Conservation (phyloP, 2,888 invertebrate genomes). For the Agriotes lineatus region DNA sequence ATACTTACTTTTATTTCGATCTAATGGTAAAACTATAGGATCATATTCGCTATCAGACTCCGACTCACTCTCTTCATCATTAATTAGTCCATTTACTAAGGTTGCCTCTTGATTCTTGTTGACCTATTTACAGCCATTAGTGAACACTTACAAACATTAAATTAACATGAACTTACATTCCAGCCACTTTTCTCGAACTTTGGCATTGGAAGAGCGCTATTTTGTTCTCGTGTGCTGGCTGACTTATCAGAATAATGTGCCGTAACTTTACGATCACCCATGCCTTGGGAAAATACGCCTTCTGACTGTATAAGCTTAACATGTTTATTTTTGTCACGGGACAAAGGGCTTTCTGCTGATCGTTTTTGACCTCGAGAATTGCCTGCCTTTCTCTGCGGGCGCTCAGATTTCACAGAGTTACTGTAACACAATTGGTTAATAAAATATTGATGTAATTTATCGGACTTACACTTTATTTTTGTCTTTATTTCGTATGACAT, state of each 20-base stretch:
- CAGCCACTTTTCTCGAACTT: constrained; percentile 51
- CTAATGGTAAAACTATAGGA: constrained; percentile 49
- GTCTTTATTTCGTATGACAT: constrained; percentile 60
- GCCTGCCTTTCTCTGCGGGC: not conserved
- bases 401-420: not conserved
- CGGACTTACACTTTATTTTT: constrained; percentile 34
- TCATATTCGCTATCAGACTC: constrained; percentile 54
- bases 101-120: constrained; percentile 55
- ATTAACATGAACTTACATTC: constrained; percentile 47
- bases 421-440: not conserved
- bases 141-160: not conserved
- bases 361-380: not conserved
- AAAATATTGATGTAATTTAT: not conserved
- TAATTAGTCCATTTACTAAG: constrained; percentile 54
- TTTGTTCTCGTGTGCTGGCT: constrained; percentile 36
- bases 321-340: constrained; percentile 15
- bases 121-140: constrained; percentile 49
- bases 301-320: constrained; percentile 56
- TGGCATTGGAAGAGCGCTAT: constrained; percentile 42
- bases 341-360: not conserved
- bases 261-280: constrained; percentile 49
- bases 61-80: constrained; percentile 51
- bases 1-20: constrained; percentile 49
- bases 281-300: constrained; percentile 62
- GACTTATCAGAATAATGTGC: constrained; percentile 46